These are phyloP conservation scores for Cavia porcellus DNA, from an alignment of 2,113 vertebrate genomes.

Conservation along the genomic window DNA sequence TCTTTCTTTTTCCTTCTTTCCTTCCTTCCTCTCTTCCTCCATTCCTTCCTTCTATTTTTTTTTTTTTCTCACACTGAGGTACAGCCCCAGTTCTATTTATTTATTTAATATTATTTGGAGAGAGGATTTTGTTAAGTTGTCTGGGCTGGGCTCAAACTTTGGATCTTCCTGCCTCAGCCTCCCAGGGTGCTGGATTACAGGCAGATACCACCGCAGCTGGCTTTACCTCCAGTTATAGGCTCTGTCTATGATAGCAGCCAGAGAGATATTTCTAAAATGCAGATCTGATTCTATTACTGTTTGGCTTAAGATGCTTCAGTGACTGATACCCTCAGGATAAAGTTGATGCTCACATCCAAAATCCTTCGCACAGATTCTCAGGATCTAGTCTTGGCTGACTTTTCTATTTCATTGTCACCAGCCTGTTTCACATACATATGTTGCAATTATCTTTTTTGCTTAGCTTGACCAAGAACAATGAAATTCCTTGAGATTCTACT, in stretches of 20 bases:
- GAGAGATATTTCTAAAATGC: slow-evolving; percentile 15
- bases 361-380: background rate
- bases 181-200: background rate
- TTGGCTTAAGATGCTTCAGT: background rate
- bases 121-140: background rate
- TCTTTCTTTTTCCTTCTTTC: too few species aligned
- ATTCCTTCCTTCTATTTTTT: too few species aligned
- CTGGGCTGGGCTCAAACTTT: background rate
- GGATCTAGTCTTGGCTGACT: background rate
- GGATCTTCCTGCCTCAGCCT: background rate
- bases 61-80: background rate
- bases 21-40: too few species aligned
- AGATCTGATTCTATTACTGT: background rate
- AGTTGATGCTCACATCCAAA: background rate
- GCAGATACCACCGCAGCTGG: background rate
- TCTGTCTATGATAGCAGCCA: background rate
- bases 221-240: background rate
- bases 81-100: background rate
- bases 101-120: background rate
- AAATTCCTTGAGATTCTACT: background rate
- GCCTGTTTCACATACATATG: background rate
- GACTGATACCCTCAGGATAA: background rate
- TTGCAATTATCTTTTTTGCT: background rate
- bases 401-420: background rate
- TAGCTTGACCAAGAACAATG: background rate